These are phyloP conservation scores for Acleris laterana DNA, from an alignment of 2,888 invertebrate species.

Conservation along the genomic window DNA sequence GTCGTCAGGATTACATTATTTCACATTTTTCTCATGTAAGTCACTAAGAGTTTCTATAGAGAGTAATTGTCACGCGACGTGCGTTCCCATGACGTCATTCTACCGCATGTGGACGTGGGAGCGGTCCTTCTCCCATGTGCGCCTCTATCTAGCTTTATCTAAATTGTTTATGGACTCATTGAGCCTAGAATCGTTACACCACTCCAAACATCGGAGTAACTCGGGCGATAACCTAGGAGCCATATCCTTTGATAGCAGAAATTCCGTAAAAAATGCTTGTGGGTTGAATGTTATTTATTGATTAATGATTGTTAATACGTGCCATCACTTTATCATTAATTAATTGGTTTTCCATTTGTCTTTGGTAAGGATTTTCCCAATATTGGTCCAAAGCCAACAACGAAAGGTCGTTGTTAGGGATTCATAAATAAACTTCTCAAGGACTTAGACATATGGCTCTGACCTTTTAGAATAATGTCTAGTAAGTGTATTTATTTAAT, in stretches of 20 bases:
- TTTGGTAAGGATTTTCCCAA: too few species aligned
- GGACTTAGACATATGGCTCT: neutral
- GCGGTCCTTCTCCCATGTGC: constrained; percentile 21
- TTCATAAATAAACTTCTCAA: too few species aligned
- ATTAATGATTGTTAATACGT: too few species aligned
- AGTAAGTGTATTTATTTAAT: constrained; percentile 46
- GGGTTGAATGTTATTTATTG: too few species aligned
- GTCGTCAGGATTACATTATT: neutral
- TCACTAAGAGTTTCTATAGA: constrained; percentile 30
- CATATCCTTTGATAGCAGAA: too few species aligned
- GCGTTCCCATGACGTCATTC: constrained; percentile 49
- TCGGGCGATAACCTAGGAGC: too few species aligned
- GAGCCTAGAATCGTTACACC: constrained; percentile 13
- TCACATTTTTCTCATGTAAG: constrained; percentile 5
- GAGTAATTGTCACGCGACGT: constrained; percentile 43
- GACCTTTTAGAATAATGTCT: constrained; percentile 34
- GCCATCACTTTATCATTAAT: too few species aligned
- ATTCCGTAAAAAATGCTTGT: too few species aligned
- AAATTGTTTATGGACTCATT: constrained; percentile 46
- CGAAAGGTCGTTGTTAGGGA: too few species aligned
- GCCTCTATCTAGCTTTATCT: constrained; percentile 39
- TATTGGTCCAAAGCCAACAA: too few species aligned
- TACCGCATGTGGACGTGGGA: constrained; percentile 30
- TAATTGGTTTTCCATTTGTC: too few species aligned
- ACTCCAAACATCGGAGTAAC: neutral